Base-by-base conservation (phyloP, 2,113 vertebrate genomes). In the Gambusia holbrooki region DNA sequence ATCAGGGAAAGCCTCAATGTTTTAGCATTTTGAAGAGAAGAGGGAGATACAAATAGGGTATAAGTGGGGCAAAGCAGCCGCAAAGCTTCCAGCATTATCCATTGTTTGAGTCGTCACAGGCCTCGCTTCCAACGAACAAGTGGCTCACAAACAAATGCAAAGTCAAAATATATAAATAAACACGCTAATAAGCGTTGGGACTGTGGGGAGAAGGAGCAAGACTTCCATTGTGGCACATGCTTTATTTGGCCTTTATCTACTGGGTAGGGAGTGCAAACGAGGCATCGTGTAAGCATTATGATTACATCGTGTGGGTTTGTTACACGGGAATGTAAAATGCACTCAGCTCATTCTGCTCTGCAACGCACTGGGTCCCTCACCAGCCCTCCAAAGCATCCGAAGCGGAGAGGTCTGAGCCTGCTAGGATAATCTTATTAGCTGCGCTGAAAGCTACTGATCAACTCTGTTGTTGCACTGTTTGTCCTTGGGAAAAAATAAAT, bases 241-340 rank as follows among this genome's bases (percentile, higher is more conserved):
- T 94, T 93, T 92, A 88, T 92, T 90, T 73, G 65, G 35, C 77
- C 86, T 90, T 94, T 94, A 94, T 95, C 94, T 92, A 17, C 80
- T 69, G 80, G 77, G 88, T 87, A 91, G 90, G 83, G 68, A 92
- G 87, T 25, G 91, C 89, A 86, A 90, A 93, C 88, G 87, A 82
- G 87, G 86, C 85, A n/a, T 92, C 79, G 69, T 95, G 93, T 94
- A 94, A 94, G 93, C 89, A 66, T 93, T 75, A 69, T 83, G 94
- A 95, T 95, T 94, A 95, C 94, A 95, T 94, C 93, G 91, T 93
- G 91, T 86, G 89, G 90, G 91, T 93, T 94, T 95, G 93, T 94
- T 93, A 91, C 88, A 77, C 88, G 88, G 91, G 89, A 94, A 94
- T 91, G 89, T 90, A 90, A 93, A 87, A 92, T 87, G 87, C 85